Conservation (phyloP, 2,888 invertebrate species). For the Drymonia ruficornis region DNA sequence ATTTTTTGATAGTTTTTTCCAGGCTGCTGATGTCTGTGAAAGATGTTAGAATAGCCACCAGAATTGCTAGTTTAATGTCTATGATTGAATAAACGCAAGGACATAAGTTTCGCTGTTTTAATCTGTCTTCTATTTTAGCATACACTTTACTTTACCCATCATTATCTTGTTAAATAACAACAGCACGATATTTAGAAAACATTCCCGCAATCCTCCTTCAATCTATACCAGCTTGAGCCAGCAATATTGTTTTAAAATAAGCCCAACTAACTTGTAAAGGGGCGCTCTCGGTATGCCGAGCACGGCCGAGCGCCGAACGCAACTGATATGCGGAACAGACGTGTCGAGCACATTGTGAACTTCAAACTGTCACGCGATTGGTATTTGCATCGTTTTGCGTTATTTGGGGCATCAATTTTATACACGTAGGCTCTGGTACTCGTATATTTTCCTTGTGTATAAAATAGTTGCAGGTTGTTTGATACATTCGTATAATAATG, state of each 20-base stretch:
- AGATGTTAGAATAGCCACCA: too few relatives aligned
- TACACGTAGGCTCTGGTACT: neutral
- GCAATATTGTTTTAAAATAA: conserved; percentile 8
- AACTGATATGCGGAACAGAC: conserved; percentile 22
- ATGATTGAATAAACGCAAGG: too few relatives aligned
- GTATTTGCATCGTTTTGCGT: conserved; percentile 1
- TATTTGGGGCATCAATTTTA: neutral
- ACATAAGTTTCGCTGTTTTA: too few relatives aligned
- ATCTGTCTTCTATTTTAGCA: too few relatives aligned
- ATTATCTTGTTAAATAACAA: too few relatives aligned
- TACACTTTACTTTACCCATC: too few relatives aligned
- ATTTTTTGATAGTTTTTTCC: too few relatives aligned
- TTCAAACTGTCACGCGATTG: neutral
- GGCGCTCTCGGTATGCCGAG: conserved; percentile 20
- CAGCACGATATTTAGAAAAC: too few relatives aligned
- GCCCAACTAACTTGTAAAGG: conserved; percentile 9
- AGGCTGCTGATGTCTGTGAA: too few relatives aligned
- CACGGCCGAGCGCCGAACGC: conserved; percentile 28
- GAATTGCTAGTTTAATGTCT: too few relatives aligned
- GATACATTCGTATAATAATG: too few relatives aligned
- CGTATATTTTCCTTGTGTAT: neutral
- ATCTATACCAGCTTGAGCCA: neutral
- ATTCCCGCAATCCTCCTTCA: neutral
- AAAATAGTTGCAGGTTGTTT: too few relatives aligned
- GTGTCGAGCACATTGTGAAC: conserved; percentile 24